Percentiles rank a stretch among this genome's conserved stretches.
phyloP scores from a whole-genome alignment of 2,113 vertebrate species.

The Silurus glanis region DNA sequence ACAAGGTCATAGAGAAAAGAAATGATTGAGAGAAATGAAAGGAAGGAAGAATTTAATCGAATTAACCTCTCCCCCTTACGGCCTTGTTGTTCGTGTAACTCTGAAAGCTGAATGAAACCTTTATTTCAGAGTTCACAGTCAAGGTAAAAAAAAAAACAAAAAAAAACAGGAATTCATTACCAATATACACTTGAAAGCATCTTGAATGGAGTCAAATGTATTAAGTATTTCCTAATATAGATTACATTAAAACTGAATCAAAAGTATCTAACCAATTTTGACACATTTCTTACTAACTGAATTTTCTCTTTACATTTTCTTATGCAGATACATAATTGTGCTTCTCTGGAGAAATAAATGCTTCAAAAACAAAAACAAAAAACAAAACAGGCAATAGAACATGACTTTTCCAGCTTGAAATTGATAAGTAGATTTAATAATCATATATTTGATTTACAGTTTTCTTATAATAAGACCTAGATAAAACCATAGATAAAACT shows the following conservation, averaged over 20 bases:
- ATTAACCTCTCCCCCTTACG: conserved; percentile 13
- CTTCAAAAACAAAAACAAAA: neutral
- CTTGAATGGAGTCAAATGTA: neutral
- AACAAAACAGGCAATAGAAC: neutral
- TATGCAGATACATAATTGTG: neutral
- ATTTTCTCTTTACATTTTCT: neutral
- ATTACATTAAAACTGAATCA: neutral
- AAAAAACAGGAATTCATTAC: neutral
- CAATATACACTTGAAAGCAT: neutral
- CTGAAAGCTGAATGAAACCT: neutral
- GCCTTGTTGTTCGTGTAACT: neutral
- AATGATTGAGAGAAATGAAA: neutral
- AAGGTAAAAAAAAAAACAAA: neutral
- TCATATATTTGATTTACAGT: too few relatives aligned
- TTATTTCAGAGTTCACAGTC: neutral
- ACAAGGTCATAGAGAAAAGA: neutral
- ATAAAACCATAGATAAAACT: too few relatives aligned
- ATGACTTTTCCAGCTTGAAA: neutral
- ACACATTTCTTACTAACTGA: neutral
- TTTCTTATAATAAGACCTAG: too few relatives aligned
- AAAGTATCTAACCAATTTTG: neutral
- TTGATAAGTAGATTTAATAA: neutral
- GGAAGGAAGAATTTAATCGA: neutral
- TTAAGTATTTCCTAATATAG: neutral
- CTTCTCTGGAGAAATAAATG: neutral